phyloP scores from a whole-genome alignment of 1,140 invertebrate genomes.

The Drosophila santomea region DNA sequence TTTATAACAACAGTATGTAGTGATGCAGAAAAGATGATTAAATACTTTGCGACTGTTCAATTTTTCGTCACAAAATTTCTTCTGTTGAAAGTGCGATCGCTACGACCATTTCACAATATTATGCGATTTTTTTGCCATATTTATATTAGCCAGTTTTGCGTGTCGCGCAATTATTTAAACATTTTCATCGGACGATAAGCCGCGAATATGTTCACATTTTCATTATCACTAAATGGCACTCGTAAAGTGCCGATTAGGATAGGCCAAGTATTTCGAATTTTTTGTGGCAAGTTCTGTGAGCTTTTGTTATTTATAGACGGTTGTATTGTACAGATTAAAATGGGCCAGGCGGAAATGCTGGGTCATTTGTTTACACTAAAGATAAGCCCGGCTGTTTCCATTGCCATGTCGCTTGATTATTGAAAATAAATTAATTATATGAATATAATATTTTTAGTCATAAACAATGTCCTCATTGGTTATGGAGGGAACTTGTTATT shows the following conservation, averaged over 20 bases:
- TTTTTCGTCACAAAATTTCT: too few relatives aligned
- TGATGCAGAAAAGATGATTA: too few relatives aligned
- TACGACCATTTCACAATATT: too few relatives aligned
- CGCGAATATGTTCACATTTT: constrained; percentile 29
- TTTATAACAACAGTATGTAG: too few relatives aligned
- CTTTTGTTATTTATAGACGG: constrained; percentile 13
- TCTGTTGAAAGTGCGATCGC: too few relatives aligned
- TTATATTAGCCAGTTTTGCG: constrained; percentile 19
- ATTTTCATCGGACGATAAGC: constrained; percentile 47
- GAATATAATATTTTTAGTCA: too few relatives aligned
- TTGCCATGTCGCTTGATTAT: not conserved
- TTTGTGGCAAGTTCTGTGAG: constrained; percentile 18
- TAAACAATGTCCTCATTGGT: too few relatives aligned
- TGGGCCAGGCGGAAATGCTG: not conserved
- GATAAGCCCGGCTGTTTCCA: not conserved
- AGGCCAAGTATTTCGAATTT: constrained; percentile 2
- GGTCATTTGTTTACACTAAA: constrained; percentile 7
- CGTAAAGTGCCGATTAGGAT: constrained; percentile 23
- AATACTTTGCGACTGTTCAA: too few relatives aligned
- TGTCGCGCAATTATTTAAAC: constrained; percentile 32
- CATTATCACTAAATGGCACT: constrained; percentile 21
- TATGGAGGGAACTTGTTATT: too few relatives aligned
- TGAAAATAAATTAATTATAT: not conserved
- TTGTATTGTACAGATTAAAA: constrained; percentile 10
- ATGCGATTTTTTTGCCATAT: not conserved